Base-by-base conservation (phyloP, 2,797 vertebrate species). In the Basileuterus tristriatus region DNA sequence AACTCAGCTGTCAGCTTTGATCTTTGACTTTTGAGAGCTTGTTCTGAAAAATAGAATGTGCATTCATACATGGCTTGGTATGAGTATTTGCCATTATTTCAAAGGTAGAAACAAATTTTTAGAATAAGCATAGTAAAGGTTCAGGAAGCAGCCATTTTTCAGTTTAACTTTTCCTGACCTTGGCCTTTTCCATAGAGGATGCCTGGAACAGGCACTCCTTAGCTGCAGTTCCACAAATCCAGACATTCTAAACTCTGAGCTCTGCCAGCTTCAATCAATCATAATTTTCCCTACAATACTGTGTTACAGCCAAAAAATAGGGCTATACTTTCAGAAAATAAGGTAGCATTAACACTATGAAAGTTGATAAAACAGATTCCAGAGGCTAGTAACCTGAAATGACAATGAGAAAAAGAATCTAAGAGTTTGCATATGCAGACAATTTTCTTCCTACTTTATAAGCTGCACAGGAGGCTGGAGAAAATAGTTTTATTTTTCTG, bases 21-120 rank as follows among this genome's bases (percentile, higher is more conserved):
- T 94, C 87, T 90, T 90, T 94, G 93, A 70, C 70, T 90, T 96
- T 55, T 67, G 62, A 94, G 69, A 92, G 34, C 43, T n/a, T 85
- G 9, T 53, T 81, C 69, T 90, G 43, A 79, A 90, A 83, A 93
- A 78, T 3, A 50, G n/a, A 72, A 69, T 50, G 15, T 69, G 34
- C 47, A 59, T 90, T 89, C 58, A 29, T 53, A 76, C 15, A 15
- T 50, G 27, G 74, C 29, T 76, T 67, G 52, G 49, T 68, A 37
- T 20, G 19, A 69, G 29, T 32, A 56, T 62, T 93, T 74, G n/a
- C 55, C 6, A 1, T 27, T 20, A 79, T 84, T 94, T 79, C 74
- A 79, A 83, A 76, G 27, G 53, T 39, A 87, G 65, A 88, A 93
- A 53, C 11, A 89, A 81, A 47, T 76, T 81, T 88, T 86, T 67